A percentile compares a stretch with the other conserved stretches of the same genome.
Conservation (phyloP, 2,888 invertebrate species). For the Thera obeliscata region DNA sequence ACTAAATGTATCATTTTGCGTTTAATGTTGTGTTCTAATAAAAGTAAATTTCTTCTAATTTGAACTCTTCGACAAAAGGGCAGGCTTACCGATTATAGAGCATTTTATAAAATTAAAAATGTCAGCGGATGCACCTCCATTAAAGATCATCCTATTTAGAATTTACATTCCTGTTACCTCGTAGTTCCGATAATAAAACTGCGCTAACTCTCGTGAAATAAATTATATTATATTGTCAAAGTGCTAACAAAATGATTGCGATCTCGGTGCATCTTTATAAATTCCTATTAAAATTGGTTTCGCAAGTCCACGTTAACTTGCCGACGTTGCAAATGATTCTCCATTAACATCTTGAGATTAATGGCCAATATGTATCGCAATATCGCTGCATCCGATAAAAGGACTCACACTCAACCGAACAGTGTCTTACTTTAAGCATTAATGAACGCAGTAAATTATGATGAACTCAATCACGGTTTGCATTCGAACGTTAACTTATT, state of each 20-base stretch:
- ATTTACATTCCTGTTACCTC: background rate
- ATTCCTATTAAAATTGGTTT: slow-evolving; percentile 10
- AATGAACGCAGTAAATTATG: too few relatives aligned
- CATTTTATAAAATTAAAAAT: slow-evolving; percentile 37
- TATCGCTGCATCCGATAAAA: slow-evolving; percentile 19
- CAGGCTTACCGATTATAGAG: slow-evolving; percentile 14
- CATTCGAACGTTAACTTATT: too few relatives aligned
- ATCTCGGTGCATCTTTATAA: slow-evolving; percentile 12
- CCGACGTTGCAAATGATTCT: slow-evolving; percentile 27
- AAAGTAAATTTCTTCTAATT: slow-evolving; percentile 26
- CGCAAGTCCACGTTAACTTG: slow-evolving; percentile 21
- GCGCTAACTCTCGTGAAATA: background rate
- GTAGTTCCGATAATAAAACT: background rate
- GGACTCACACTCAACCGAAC: background rate
- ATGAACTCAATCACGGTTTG: too few relatives aligned
- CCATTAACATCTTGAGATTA: slow-evolving; percentile 43
- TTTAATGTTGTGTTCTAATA: slow-evolving; percentile 28
- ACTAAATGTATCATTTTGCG: slow-evolving; percentile 24
- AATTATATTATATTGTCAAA: background rate
- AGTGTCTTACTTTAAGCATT: background rate
- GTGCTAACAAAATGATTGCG: background rate
- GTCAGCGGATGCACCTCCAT: background rate
- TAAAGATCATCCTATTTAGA: background rate
- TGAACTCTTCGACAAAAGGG: slow-evolving; percentile 14
- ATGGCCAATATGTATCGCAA: slow-evolving; percentile 53